A percentile compares a stretch with the other conserved stretches of the same genome.
These are phyloP conservation scores for Pipistrellus pipistrellus DNA, from an alignment of 2,797 vertebrate genomes.

Conservation along the genomic window DNA sequence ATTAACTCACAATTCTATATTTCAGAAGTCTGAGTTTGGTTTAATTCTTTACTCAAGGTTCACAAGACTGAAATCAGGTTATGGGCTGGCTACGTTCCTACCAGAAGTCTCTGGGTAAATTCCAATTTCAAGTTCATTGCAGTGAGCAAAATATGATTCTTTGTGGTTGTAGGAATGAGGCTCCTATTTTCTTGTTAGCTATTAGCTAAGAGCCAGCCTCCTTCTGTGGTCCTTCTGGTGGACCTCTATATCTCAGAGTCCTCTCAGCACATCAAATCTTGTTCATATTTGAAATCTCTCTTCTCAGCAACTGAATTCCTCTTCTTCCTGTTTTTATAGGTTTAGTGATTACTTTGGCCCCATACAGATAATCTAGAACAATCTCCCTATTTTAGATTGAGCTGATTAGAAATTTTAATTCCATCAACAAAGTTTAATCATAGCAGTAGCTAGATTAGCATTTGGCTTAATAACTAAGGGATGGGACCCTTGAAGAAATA, in stretches of 20 bases:
- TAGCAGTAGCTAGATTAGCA: neutral
- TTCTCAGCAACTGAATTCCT: neutral
- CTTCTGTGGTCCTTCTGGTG: neutral
- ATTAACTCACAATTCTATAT: neutral
- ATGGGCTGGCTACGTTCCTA: neutral
- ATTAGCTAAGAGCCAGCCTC: neutral
- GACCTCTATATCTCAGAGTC: neutral
- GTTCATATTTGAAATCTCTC: neutral
- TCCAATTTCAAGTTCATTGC: neutral
- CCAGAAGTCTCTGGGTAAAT: neutral
- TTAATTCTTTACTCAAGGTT: neutral
- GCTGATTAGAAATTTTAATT: slow-evolving; percentile 14
- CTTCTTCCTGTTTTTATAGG: slow-evolving; percentile 21
- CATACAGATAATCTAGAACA: neutral
- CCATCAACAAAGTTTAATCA: neutral
- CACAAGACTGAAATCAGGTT: slow-evolving; percentile 6
- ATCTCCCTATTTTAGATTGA: slow-evolving; percentile 44
- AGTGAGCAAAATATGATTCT: neutral
- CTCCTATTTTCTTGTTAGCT: neutral
- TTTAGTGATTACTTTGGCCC: neutral
- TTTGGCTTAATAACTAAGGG: slow-evolving; percentile 22
- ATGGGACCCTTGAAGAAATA: neutral
- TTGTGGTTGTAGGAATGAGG: neutral
- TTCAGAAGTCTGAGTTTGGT: neutral
- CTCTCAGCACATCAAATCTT: neutral